Evolutionary conservation across 2,113 vertebrate genomes (phyloP), one percentile per base, ranked within the genome.

Genomic region (Chamaetylas fuelleborni): DNA sequence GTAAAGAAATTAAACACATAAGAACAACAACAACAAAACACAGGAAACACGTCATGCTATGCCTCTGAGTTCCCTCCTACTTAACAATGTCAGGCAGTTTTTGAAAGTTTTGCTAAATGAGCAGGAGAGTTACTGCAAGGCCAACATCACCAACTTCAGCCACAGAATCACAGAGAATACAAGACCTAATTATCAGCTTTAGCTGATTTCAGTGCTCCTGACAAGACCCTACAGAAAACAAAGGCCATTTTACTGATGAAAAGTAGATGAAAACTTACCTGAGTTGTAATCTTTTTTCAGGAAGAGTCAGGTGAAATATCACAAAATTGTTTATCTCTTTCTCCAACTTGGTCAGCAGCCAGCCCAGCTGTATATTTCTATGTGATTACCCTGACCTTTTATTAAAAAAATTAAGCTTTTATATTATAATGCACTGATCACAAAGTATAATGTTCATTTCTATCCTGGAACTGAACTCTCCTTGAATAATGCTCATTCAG

Each of bases 371-470:
- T 29, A 19, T 43, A 19, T 66, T 70, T 58, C 16, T 20, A 3
- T 25, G 3, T 4, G 31, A 25, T 45, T 51, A 85, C 3, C 15
- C 58, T 53, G 7, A 53, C 4, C 4, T 65, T 51, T 31, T 48
- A 51, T 25, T 51, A 5, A 16, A 34, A 38, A 71, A 64, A 48
- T 8, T 34, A 66, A 60, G 5, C 5, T 86, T 82, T 67, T 74
- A 9, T 28, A 29, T 10, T 61, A 9, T 5, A 57, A 60, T 8
- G 64, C 1, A 25, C 5, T 20, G 5, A 58, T 56, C 17, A 54
- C 42, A 66, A 88, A 70, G 6, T 5, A 19, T 18, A 53, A 48
- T 0, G 0, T 11, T 76, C 2, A 40, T 42, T 34, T 64, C 10
- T 23, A 20, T 5, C 18, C 77, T 87, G 6, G 40, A 87, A 48